Evolutionary conservation across 2,888 invertebrate genomes (phyloP), one percentile per base, ranked within the genome.

Genomic region (Sylvicola fuscatus): DNA sequence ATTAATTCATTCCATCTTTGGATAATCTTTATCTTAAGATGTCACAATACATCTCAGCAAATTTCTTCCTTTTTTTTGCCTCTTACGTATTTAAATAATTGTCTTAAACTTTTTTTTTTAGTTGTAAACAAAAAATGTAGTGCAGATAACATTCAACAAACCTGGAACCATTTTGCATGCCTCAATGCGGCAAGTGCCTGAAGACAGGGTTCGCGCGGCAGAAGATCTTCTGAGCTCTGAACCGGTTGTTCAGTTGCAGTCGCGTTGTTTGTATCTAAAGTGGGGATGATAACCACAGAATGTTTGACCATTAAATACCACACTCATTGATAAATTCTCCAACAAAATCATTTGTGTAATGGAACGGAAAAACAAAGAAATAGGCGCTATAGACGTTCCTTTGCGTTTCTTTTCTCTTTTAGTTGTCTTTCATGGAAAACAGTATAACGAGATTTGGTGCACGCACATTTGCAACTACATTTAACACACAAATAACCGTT

Each of bases 101-200:
- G 29, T 33, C 27, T 36, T 37, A 34, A 13, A 11, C 27, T 34
- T 16, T 16, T 34, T 34, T 34, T 30, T 36, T 35, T 34, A 36
- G 38, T 32, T 30, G 7, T 34, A 37, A 37, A 31, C 35, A 37
- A 41, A 43, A 39, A 21, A 21, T 21, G 21, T 21, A 21, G 21
- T 21, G 29, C 14, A 29, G 29, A 13, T 29, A 29, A 29, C 14
- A 29, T 29, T 13, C n/a, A 44, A 46, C 46, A 75, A 71, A 92
- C 92, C 89, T 97, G 95, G 82, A 97, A 98, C 95, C 97, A 98
- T 76, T 98, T 98, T 72, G 95, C 90, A 79, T 93, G 95, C 72
- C 98, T 87, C 68, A 98, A 82, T 68, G 90, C 89, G 70, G 97
- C 95, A 71, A 98, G 82, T 71, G 97, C 95, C 76, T 92, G 83